phyloP scores from a whole-genome alignment of 2,888 invertebrate species.

The Dicyrtomina minuta region DNA sequence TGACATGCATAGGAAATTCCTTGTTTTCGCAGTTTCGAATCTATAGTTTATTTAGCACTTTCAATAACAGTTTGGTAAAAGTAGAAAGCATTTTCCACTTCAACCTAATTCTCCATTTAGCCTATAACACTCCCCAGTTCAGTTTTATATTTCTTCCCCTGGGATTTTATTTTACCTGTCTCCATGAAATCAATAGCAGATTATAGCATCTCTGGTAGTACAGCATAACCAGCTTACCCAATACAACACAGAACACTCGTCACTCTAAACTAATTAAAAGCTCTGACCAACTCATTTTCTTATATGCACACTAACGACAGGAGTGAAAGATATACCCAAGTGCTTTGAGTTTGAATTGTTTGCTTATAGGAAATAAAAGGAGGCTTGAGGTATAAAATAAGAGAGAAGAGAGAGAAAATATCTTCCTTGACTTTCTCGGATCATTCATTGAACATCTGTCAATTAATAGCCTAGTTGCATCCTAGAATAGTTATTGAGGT shows the following conservation, averaged over 20 bases:
- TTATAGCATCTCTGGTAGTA: not conserved
- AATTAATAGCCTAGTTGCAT: slow-evolving; percentile 39
- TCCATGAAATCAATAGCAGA: not conserved
- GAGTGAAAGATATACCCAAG: not conserved
- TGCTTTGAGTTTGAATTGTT: not conserved
- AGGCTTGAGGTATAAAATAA: slow-evolving; percentile 27
- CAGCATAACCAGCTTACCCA: not conserved
- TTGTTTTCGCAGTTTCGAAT: not conserved
- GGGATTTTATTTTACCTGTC: slow-evolving; percentile 32
- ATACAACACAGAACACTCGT: not conserved
- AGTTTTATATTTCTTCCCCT: slow-evolving; percentile 36
- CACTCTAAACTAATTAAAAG: slow-evolving; percentile 30
- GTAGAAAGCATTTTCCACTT: slow-evolving; percentile 18
- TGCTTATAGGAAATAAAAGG: slow-evolving; percentile 21
- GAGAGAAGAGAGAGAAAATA: slow-evolving; percentile 30
- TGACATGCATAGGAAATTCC: no score
- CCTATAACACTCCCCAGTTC: slow-evolving; percentile 24
- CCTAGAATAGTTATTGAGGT: slow-evolving; percentile 35
- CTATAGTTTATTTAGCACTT: not conserved
- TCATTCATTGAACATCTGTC: slow-evolving; percentile 42
- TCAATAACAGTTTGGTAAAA: not conserved
- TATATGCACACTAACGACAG: slow-evolving; percentile 4
- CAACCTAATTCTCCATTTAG: slow-evolving; percentile 35
- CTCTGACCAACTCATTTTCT: slow-evolving; percentile 22
- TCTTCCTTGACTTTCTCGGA: slow-evolving; percentile 31